Evolutionary conservation across 2,888 invertebrate species (phyloP).

Genomic region (Cryptophagus acutangulus): DNA sequence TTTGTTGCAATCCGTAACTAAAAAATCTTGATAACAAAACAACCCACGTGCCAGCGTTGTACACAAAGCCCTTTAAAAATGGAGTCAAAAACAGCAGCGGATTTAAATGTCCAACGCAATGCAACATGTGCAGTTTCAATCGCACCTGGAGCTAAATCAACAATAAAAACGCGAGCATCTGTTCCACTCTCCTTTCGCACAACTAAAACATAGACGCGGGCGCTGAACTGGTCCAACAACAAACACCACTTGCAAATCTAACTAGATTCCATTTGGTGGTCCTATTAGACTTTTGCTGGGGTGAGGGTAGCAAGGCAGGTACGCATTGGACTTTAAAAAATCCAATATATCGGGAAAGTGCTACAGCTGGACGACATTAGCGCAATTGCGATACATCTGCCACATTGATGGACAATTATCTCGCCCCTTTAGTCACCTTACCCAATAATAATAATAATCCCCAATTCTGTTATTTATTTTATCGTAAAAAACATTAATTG

Average conservation of each 20-base stretch:
- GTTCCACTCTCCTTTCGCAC: too few species aligned
- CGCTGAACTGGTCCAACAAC: constrained; percentile 29
- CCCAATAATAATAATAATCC: background rate
- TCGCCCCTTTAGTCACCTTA: background rate
- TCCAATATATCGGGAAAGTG: background rate
- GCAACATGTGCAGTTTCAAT: constrained; percentile 24
- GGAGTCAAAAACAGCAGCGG: constrained; percentile 22
- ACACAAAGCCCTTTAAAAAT: constrained; percentile 35
- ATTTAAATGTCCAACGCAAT: constrained; percentile 29
- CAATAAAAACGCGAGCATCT: constrained; percentile 13
- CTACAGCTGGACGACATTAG: too few species aligned
- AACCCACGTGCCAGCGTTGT: constrained; percentile 4
- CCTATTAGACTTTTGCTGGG: constrained; percentile 22
- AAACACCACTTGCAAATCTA: constrained; percentile 21
- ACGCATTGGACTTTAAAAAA: background rate
- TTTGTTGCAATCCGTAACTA: too few species aligned
- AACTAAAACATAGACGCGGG: constrained; percentile 24
- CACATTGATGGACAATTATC: too few species aligned
- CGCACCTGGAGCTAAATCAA: constrained; percentile 35
- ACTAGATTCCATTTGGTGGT: constrained; percentile 21
- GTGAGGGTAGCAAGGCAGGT: constrained; percentile 13
- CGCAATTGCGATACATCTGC: too few species aligned
- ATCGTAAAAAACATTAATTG: background rate
- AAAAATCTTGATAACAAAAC: too few species aligned
- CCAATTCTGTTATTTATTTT: too few species aligned